These are phyloP conservation scores for Potorous gilbertii DNA, from an alignment of 2,797 vertebrate species.

Conservation along the genomic window DNA sequence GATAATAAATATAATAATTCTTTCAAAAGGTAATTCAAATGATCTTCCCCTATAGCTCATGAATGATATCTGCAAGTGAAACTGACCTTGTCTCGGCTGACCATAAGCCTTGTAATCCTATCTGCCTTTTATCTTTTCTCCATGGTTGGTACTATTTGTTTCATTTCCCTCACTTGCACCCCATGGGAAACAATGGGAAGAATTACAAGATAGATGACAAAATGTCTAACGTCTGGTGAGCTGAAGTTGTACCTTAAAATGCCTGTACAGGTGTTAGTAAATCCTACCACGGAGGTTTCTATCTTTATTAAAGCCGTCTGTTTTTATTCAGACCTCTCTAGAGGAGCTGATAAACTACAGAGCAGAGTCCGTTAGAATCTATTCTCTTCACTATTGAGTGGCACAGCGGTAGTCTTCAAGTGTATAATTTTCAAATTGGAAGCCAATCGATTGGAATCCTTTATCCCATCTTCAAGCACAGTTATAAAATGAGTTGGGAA, in stretches of 20 bases:
- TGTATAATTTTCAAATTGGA: conserved; percentile 93
- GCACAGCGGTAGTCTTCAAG: conserved; percentile 87
- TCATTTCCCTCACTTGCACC: conserved; percentile 21
- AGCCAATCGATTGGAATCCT: conserved; percentile 91
- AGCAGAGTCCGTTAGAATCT: conserved; percentile 74
- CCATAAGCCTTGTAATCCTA: background rate
- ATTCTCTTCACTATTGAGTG: conserved; percentile 84
- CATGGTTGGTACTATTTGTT: background rate
- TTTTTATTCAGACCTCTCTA: conserved; percentile 74
- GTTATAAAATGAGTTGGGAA: conserved; percentile 83
- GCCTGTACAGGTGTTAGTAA: conserved; percentile 77
- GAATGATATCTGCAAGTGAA: conserved; percentile 48
- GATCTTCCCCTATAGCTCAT: conserved; percentile 11
- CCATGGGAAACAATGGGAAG: conserved; percentile 54
- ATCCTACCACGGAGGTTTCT: conserved; percentile 68
- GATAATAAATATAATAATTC: background rate
- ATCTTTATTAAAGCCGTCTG: conserved; percentile 75
- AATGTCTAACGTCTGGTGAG: conserved; percentile 60
- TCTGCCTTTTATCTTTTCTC: conserved; percentile 5
- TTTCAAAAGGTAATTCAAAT: conserved; percentile 36
- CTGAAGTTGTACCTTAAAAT: conserved; percentile 75
- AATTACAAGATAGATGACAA: conserved; percentile 69
- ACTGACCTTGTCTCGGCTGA: conserved; percentile 50
- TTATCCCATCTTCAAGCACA: conserved; percentile 86
- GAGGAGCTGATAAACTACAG: conserved; percentile 70